A percentile compares a stretch with the other conserved stretches of the same genome.
Evolutionary conservation across 2,797 vertebrate genomes (phyloP).

Genomic region (Dipus sagitta): DNA sequence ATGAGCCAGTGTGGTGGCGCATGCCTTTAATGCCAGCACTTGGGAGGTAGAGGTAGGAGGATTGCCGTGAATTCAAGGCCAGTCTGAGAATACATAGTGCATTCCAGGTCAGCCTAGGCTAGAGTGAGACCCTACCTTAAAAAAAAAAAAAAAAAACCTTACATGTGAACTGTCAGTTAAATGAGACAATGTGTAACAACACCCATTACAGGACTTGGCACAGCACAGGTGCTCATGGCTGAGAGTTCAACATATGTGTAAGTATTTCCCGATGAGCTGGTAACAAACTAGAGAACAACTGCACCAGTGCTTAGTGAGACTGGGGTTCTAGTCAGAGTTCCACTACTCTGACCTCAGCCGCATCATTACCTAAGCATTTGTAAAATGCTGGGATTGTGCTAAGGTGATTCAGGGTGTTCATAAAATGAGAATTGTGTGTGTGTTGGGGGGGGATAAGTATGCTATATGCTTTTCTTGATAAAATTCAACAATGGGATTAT

Average conservation of each 20-base stretch:
- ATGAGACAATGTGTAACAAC: background rate
- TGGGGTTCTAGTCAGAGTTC: constrained; percentile 4
- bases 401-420: constrained; percentile 9
- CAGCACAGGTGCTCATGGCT: background rate
- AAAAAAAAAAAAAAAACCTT: background rate
- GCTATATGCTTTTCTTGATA: background rate
- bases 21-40: too few species aligned
- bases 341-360: background rate
- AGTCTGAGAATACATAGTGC: too few species aligned
- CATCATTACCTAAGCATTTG: background rate
- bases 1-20: too few species aligned
- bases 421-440: background rate
- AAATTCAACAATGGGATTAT: constrained; percentile 36
- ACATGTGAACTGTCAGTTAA: background rate
- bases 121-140: too few species aligned
- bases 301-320: background rate
- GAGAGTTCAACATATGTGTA: background rate
- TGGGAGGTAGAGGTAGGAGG: too few species aligned
- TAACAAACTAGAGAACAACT: background rate
- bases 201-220: background rate
- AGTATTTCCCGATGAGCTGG: background rate
- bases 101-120: too few species aligned
- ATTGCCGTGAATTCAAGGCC: too few species aligned
- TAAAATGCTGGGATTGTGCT: background rate
- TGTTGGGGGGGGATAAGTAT: background rate